phyloP scores from a whole-genome alignment of 2,888 invertebrate genomes.

The Drosophila flavopinicola region DNA sequence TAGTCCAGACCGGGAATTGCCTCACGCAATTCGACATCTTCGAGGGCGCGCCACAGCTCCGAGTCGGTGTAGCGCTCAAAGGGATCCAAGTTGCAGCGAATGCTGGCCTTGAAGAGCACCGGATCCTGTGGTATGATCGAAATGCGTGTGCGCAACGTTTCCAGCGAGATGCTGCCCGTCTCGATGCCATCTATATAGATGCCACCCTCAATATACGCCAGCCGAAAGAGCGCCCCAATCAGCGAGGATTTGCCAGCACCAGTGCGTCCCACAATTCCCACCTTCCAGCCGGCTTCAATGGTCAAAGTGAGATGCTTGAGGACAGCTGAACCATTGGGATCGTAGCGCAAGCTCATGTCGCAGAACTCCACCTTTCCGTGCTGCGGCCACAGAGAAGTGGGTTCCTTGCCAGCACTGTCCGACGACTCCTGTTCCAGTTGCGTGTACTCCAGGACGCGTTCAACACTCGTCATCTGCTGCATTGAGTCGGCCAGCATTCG shows the following conservation, averaged over 20 bases:
- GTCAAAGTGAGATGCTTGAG: slow-evolving; percentile 89
- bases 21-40: slow-evolving; percentile 85
- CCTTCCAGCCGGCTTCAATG: slow-evolving; percentile 88
- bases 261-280: slow-evolving; percentile 92
- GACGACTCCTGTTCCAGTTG: slow-evolving; percentile 87
- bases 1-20: slow-evolving; percentile 85
- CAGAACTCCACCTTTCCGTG: slow-evolving; percentile 86
- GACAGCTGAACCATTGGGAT: slow-evolving; percentile 86
- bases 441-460: slow-evolving; percentile 89
- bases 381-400: slow-evolving; percentile 88
- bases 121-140: slow-evolving; percentile 87
- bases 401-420: slow-evolving; percentile 80
- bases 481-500: slow-evolving; percentile 89
- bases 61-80: slow-evolving; percentile 82
- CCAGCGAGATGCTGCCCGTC: slow-evolving; percentile 85
- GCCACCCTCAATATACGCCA: slow-evolving; percentile 89
- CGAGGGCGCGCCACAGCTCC: slow-evolving; percentile 81
- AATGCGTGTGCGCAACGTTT: slow-evolving; percentile 85
- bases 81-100: slow-evolving; percentile 88
- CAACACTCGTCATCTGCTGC: slow-evolving; percentile 90
- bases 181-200: slow-evolving; percentile 89
- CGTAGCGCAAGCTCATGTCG: slow-evolving; percentile 87
- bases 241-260: slow-evolving; percentile 93
- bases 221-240: slow-evolving; percentile 90
- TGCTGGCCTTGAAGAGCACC: slow-evolving; percentile 86